Evolutionary conservation across 2,888 invertebrate species (phyloP).

Genomic region (Shargacucullia verbasci): DNA sequence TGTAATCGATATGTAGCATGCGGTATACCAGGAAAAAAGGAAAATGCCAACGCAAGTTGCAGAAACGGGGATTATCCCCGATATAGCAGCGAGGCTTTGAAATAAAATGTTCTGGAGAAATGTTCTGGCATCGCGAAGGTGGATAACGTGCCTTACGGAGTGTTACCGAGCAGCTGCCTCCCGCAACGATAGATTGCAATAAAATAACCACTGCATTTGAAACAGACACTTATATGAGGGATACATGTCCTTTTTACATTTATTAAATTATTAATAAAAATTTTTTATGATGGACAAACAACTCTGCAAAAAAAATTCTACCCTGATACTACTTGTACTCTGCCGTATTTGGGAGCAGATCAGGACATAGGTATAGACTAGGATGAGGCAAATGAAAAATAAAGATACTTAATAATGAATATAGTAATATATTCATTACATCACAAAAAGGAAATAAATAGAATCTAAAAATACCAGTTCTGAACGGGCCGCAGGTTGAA

Average conservation of each 20-base stretch:
- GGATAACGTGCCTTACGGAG: slow-evolving; percentile 67
- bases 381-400: no score
- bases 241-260: slow-evolving; percentile 45
- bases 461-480: no score
- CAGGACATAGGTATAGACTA: no score
- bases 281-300: no score
- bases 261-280: no score
- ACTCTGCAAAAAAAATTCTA: no score
- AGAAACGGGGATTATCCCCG: slow-evolving; percentile 74
- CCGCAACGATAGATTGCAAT: slow-evolving; percentile 56
- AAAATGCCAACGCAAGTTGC: slow-evolving; percentile 63
- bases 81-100: slow-evolving; percentile 67
- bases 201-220: slow-evolving; percentile 46
- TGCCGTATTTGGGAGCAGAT: no score
- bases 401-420: no score
- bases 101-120: slow-evolving; percentile 68
- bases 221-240: slow-evolving; percentile 33
- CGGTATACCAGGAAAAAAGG: slow-evolving; percentile 53
- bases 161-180: slow-evolving; percentile 56
- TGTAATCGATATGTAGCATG: slow-evolving; percentile 61
- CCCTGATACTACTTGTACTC: no score
- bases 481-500: no score
- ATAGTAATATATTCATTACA: no score
- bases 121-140: slow-evolving; percentile 60
- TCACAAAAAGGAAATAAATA: no score